phyloP scores from a whole-genome alignment of 2,113 vertebrate species.

The Rostratula benghalensis region DNA sequence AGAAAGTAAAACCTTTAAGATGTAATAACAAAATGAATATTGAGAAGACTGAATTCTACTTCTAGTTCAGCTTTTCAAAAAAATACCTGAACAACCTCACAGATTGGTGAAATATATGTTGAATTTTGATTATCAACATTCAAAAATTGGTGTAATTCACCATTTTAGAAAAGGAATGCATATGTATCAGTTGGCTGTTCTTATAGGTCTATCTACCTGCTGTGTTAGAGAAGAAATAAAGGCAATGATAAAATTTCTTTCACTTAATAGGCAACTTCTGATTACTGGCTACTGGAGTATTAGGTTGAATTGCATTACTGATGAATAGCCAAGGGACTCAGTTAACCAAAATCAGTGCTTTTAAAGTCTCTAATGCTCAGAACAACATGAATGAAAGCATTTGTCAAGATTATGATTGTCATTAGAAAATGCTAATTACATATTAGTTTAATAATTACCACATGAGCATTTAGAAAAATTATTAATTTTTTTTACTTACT shows the following conservation, averaged over 20 bases:
- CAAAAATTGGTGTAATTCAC: slow-evolving; percentile 46
- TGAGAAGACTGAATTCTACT: not conserved
- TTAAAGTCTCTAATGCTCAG: slow-evolving; percentile 59
- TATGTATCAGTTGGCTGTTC: slow-evolving; percentile 32
- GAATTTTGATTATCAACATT: slow-evolving; percentile 56
- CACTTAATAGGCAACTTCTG: slow-evolving; percentile 75
- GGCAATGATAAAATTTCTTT: slow-evolving; percentile 73
- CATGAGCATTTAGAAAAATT: slow-evolving; percentile 60
- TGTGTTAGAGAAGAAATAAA: slow-evolving; percentile 70
- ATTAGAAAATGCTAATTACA: slow-evolving; percentile 70
- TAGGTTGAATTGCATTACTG: slow-evolving; percentile 76
- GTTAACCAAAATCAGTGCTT: slow-evolving; percentile 79
- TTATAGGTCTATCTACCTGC: slow-evolving; percentile 33
- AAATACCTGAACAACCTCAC: slow-evolving; percentile 28
- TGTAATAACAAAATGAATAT: not conserved
- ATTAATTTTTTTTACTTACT: slow-evolving; percentile 47
- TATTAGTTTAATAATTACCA: slow-evolving; percentile 65
- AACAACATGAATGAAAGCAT: slow-evolving; percentile 64
- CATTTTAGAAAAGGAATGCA: slow-evolving; percentile 40
- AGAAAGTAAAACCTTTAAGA: not conserved
- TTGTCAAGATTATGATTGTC: slow-evolving; percentile 63
- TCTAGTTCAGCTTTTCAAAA: slow-evolving; percentile 9
- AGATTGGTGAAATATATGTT: slow-evolving; percentile 57
- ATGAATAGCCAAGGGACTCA: slow-evolving; percentile 81
- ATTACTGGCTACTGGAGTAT: slow-evolving; percentile 74